A percentile compares a stretch with the other conserved stretches of the same genome.
Conservation (phyloP, 1,140 invertebrate genomes). For the Psilanteris sp. region DNA sequence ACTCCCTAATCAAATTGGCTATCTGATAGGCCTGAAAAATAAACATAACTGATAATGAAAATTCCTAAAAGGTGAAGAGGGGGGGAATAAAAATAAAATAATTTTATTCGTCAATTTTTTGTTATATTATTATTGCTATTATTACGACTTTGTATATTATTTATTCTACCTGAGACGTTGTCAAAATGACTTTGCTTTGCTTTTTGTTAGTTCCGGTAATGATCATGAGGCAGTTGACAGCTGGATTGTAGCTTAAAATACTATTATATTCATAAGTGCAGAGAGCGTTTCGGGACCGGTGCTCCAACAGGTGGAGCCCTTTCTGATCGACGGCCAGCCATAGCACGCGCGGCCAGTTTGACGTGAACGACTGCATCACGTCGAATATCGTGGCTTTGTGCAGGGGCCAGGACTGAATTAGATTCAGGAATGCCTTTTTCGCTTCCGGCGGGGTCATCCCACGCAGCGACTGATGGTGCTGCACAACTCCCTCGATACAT, state of each 20-base stretch:
- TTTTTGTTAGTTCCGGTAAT: conserved; percentile 92
- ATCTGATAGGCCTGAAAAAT: conserved; percentile 92
- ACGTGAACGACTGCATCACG: conserved; percentile 97
- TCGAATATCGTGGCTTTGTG: conserved; percentile 96
- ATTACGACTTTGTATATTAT: too few species aligned
- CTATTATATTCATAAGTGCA: conserved; percentile 93
- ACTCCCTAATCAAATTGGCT: conserved; percentile 94
- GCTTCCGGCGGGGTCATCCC: conserved; percentile 92
- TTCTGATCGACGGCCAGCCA: conserved; percentile 96
- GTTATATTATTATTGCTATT: too few species aligned
- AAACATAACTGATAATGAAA: background rate
- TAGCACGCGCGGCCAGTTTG: conserved; percentile 93
- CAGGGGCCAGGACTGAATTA: conserved; percentile 95
- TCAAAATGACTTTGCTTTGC: conserved; percentile 94
- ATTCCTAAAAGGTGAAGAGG: too few species aligned
- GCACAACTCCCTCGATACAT: conserved; percentile 88
- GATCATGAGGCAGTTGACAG: conserved; percentile 93
- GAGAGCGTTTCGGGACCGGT: conserved; percentile 91
- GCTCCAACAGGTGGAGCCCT: conserved; percentile 94
- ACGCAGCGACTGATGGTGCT: conserved; percentile 92
- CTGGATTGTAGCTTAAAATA: conserved; percentile 92
- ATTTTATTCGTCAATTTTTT: too few species aligned
- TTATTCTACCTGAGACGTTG: conserved; percentile 87
- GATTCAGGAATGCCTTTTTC: conserved; percentile 95
- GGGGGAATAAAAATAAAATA: too few species aligned